Percentiles rank a stretch among this genome's conserved stretches.
Conservation (phyloP, 53 echinoderm and acorn worm species). For the Temnopleurus reevesii region DNA sequence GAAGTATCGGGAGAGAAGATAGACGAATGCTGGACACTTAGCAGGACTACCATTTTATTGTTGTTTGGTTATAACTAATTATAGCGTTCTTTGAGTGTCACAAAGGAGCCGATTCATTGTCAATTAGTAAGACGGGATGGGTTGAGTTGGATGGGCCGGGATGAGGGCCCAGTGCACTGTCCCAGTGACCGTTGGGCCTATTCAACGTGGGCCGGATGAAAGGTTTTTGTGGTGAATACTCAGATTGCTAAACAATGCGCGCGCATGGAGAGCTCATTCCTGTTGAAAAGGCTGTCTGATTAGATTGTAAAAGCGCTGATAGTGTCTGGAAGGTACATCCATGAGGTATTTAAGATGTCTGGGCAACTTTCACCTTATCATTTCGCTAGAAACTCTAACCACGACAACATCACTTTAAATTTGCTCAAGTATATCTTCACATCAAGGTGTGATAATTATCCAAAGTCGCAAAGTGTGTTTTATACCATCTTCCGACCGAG, state of each 20-base stretch:
- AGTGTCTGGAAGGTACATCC: conserved; percentile 22
- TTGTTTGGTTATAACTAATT: conserved; percentile 56
- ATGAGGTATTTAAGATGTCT: conserved; percentile 60
- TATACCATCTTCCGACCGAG: conserved; percentile 14
- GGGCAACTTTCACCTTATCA: conserved; percentile 7
- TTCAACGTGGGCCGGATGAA: conserved; percentile 21
- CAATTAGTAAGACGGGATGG: conserved; percentile 42
- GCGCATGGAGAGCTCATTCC: conserved; percentile 6
- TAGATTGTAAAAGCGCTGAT: background rate
- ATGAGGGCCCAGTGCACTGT: background rate
- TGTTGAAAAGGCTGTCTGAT: conserved; percentile 53
- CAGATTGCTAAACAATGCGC: conserved; percentile 36
- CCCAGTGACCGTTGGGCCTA: conserved; percentile 24
- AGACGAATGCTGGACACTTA: conserved; percentile 49
- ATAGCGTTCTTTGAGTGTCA: conserved; percentile 41
- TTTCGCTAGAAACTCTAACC: conserved; percentile 36
- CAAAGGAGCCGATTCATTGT: conserved; percentile 53
- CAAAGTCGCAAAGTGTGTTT: conserved; percentile 32
- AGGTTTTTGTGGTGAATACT: conserved; percentile 32
- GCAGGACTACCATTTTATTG: conserved; percentile 52
- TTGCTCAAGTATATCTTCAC: conserved; percentile 14
- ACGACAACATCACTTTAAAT: background rate
- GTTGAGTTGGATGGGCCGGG: background rate
- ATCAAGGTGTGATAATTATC: background rate
- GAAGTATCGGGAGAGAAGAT: background rate